Evolutionary conservation across 1,140 invertebrate species (phyloP), one percentile per base, ranked within the genome.

Genomic region (Magallana angulata): DNA sequence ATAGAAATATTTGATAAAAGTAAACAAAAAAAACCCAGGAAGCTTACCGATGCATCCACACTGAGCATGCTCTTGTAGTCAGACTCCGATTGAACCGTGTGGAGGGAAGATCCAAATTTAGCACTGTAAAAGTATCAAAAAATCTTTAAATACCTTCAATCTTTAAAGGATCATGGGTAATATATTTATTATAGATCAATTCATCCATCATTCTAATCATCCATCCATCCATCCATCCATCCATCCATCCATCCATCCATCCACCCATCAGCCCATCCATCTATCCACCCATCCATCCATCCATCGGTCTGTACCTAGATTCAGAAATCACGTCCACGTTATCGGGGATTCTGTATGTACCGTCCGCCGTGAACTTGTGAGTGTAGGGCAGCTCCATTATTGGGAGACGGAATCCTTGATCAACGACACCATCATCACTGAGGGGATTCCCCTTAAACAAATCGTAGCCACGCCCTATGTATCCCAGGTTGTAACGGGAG

Each of bases 321-420:
- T 87, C 86, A 7, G 86, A 57, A 56, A 87, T 87, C 12, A 87
- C 86, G 30, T 87, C 86, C 12, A 87, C 86, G 57, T 87, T 87
- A 12, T 87, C 81, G 9, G 86, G 86, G 11, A 87, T 83, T 24
- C 86, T 11, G 24, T 82, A 87, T 57, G 62, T 81, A 30, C 86
- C 86, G 80, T 87, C 86, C 9, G 80, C 82, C 4, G 86, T 83
- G 58, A 82, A 87, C 36, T 81, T 81, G 30, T 64, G 62, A 9
- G 86, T 82, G 57, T 82, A 87, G 9, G 86, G 86, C 1, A 87
- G 30, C 48, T 87, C 86, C 48, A 87, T 87, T 8, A 87, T 81
- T 16, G 86, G 86, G 48, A 87, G 81, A 16, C 86, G 18, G 57
- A 87, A 87, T 57, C 86, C 86, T 68, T 82, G 86, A 68, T 87